Evolutionary conservation across 2,113 vertebrate genomes (phyloP).

Genomic region (Laterallus jamaicensis): DNA sequence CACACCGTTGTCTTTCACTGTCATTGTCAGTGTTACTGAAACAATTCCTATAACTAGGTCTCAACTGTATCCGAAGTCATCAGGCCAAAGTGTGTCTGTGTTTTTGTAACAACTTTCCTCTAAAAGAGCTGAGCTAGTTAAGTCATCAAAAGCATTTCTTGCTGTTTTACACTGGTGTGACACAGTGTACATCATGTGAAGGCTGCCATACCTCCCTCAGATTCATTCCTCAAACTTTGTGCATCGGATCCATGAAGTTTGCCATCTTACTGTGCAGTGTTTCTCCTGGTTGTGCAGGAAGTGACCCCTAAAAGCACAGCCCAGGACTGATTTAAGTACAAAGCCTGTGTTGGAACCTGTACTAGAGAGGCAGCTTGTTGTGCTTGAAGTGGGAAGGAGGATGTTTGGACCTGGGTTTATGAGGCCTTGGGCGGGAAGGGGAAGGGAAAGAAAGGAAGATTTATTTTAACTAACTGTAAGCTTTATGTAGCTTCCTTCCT

Average conservation of each 20-base stretch:
- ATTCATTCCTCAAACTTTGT: neutral
- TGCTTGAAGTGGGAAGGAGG: neutral
- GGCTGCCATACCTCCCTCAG: neutral
- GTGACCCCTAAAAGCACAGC: neutral
- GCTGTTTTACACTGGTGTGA: accelerated
- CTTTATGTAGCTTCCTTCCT: slow-evolving; percentile 53
- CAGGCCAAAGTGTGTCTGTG: neutral
- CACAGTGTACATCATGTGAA: accelerated
- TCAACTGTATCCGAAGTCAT: neutral
- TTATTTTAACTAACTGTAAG: slow-evolving; percentile 31
- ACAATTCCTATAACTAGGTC: neutral
- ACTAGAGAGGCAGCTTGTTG: neutral
- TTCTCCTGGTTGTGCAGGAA: neutral
- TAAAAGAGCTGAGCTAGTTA: neutral
- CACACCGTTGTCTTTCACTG: neutral
- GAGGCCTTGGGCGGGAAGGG: neutral
- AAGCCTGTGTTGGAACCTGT: neutral
- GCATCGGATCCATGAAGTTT: accelerated
- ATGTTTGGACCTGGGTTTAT: neutral
- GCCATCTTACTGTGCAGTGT: neutral
- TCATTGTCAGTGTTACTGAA: neutral
- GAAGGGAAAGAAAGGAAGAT: neutral
- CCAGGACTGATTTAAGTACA: neutral
- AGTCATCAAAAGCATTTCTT: neutral
- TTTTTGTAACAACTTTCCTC: neutral